Conservation (phyloP, 2,888 invertebrate species). For the Ernsta delagoae region DNA sequence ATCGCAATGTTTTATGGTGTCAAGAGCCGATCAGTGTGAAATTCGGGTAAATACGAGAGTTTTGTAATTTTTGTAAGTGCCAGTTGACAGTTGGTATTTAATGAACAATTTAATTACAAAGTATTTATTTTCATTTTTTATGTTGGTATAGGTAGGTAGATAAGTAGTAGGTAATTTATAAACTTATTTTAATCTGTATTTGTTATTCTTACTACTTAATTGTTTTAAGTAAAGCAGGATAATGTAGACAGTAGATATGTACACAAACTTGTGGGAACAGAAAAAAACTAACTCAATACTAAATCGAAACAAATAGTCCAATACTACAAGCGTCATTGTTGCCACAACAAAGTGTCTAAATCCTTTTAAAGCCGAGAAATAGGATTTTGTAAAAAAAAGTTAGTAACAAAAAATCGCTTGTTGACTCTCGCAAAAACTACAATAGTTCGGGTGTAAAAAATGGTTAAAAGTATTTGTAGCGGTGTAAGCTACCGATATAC, state of each 20-base stretch:
- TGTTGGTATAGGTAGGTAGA: too few species aligned
- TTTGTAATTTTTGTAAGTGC: conserved; percentile 38
- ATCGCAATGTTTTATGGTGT: conserved; percentile 71
- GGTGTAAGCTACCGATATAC: conserved; percentile 77
- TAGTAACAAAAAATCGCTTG: conserved; percentile 66
- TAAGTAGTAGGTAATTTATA: too few species aligned
- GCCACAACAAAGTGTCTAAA: conserved; percentile 83
- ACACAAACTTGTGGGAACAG: conserved; percentile 61
- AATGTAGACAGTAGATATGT: not conserved
- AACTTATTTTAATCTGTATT: too few species aligned
- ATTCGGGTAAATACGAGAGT: conserved; percentile 55
- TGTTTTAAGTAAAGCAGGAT: not conserved
- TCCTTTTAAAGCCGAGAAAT: conserved; percentile 84
- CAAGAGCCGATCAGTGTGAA: conserved; percentile 73
- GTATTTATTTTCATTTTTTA: too few species aligned
- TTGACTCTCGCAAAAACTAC: conserved; percentile 78
- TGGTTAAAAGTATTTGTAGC: conserved; percentile 57
- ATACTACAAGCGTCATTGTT: conserved; percentile 79
- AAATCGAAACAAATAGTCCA: conserved; percentile 79
- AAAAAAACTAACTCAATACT: conserved; percentile 49
- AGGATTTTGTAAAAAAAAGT: conserved; percentile 67
- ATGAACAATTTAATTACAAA: too few species aligned
- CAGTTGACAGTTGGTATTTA: conserved; percentile 13
- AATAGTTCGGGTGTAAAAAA: conserved; percentile 63
- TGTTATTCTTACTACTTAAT: too few species aligned